Evolutionary conservation across 2,888 invertebrate species (phyloP), one percentile per base, ranked within the genome.

Genomic region (Omphaloscelis lunosa): DNA sequence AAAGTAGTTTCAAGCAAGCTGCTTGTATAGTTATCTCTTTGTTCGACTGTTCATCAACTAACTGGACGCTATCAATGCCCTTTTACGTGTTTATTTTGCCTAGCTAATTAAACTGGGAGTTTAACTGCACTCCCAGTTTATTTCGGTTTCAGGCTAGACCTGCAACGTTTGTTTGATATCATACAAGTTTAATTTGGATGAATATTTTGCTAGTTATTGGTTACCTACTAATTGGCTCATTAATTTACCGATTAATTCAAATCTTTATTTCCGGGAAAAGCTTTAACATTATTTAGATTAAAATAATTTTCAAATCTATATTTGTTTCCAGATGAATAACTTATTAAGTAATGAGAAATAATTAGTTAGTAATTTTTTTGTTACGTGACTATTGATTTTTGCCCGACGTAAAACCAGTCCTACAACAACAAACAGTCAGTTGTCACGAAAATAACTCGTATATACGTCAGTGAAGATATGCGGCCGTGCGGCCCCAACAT

Each of bases 61-160:
- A 45, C 53, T 23, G 17, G 34, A 61, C 20, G 48, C 23, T 72
- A 69, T 62, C 61, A 70, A 66, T 66, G 27, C 20, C 56, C 68
- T 62, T 79, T 72, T 34, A 72, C 56, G 27, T 45, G 23, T 65
- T 53, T 45, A 45, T 45, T 45, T 45, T 45, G n/a, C 48, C 34
- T 59, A 27, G 59, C n/a, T 71, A 76, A 68, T 72, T 73, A 56
- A 75, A 39, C 68, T 59, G 41, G 51, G 29, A 69, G 27, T 65
- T 59, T 23, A 59, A 29, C 27, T 23, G 1, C 3, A 69, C 15
- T 34, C 20, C 2, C 7, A 15, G 53, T 72, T 11, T 41, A n/a
- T 27, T 27, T 45, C 45, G 15, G 2, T 15, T 45, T 45, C 45
- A 15, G 15, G 45, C 45, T 45, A 45, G 17, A 39, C n/a, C 17